A percentile compares a stretch with the other conserved stretches of the same genome.
Evolutionary conservation across 2,113 vertebrate species (phyloP).

Genomic region (Sakesphorus luctuosus): DNA sequence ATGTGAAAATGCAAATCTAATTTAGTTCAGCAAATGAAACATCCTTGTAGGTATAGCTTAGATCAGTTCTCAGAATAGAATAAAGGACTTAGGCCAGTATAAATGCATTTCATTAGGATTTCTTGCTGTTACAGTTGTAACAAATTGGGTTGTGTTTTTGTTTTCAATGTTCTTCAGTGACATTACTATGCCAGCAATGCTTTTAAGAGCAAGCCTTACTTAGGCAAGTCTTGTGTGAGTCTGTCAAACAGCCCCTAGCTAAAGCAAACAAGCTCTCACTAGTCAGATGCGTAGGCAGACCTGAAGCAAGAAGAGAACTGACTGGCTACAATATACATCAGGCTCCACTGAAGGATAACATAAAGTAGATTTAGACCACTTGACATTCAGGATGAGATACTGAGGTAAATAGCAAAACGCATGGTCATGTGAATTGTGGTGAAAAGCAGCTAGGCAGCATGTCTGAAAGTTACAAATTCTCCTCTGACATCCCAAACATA

Average conservation of each 20-base stretch:
- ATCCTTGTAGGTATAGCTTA: conserved; percentile 10
- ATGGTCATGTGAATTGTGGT: not conserved
- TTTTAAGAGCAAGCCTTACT: conserved; percentile 44
- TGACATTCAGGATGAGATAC: not conserved
- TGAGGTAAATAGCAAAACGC: not conserved
- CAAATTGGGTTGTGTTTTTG: not conserved
- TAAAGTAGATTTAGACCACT: not conserved
- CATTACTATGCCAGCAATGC: conserved; percentile 51
- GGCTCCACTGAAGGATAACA: not conserved
- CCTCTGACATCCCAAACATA: not conserved
- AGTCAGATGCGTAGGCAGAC: not conserved
- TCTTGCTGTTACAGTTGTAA: not conserved
- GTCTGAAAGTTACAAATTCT: not conserved
- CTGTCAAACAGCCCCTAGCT: conserved; percentile 35
- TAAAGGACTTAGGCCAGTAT: not conserved
- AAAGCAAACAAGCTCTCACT: conserved; percentile 20
- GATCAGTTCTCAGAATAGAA: conserved; percentile 17
- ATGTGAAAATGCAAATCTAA: not conserved
- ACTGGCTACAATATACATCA: not conserved
- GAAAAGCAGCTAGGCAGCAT: not conserved
- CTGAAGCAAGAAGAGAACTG: not conserved
- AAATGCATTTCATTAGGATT: not conserved
- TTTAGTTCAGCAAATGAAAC: not conserved
- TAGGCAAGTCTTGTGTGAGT: not conserved
- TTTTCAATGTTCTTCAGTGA: not conserved